Evolutionary conservation across 2,888 invertebrate genomes (phyloP).

Genomic region (Allygus modestus): DNA sequence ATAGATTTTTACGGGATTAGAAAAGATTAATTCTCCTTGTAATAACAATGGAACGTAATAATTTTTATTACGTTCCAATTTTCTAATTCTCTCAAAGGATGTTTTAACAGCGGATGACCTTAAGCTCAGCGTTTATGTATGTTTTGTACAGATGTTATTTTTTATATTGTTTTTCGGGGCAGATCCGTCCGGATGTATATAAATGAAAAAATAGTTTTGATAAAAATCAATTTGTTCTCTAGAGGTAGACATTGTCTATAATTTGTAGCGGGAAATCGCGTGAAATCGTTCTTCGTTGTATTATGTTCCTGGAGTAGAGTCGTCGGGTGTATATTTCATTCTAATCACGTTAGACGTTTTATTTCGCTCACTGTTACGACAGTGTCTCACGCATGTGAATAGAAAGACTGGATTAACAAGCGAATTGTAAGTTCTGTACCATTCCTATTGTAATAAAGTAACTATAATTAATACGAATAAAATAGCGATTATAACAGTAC

Average conservation of each 20-base stretch:
- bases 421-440: constrained; percentile 57
- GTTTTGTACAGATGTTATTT: constrained; percentile 55
- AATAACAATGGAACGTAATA: too few species aligned
- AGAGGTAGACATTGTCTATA: constrained; percentile 14
- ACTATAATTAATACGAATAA: constrained; percentile 58
- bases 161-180: constrained; percentile 44
- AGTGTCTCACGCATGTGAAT: constrained; percentile 12
- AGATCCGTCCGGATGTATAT: constrained; percentile 47
- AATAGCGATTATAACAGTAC: constrained; percentile 42
- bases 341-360: constrained; percentile 44
- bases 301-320: constrained; percentile 49
- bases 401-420: constrained; percentile 48
- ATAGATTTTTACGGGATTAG: too few species aligned
- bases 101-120: background rate
- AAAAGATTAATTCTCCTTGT: too few species aligned
- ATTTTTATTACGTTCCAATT: too few species aligned
- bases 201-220: constrained; percentile 26
- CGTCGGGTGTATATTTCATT: constrained; percentile 49
- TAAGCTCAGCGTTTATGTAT: background rate
- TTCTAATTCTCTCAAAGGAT: too few species aligned
- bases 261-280: constrained; percentile 14
- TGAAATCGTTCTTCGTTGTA: constrained; percentile 16
- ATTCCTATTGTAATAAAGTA: constrained; percentile 62
- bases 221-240: constrained; percentile 34
- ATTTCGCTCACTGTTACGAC: constrained; percentile 29